Base-by-base conservation (phyloP, 2,888 invertebrate genomes). In the Prosopocoilus inquinatus region DNA sequence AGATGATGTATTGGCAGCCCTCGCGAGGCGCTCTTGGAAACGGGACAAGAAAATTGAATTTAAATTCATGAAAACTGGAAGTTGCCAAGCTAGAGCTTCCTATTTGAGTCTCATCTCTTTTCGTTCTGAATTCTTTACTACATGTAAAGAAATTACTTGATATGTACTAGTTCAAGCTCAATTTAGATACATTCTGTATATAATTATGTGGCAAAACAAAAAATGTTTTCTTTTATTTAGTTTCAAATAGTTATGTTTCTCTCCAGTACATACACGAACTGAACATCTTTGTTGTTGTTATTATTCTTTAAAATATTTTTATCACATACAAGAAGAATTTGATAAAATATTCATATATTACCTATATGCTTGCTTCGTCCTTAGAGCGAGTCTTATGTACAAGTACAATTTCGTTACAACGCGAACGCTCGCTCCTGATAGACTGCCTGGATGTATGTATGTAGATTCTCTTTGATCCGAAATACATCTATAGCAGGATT, bases 61-160 rank as follows among this genome's bases (percentile, higher is more conserved):
- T 73, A 74, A 74, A 74, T 74, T 74, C 73, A 73, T 73, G 73
- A 73, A 74, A 74, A 73, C 70, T 72, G 72, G 70, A 72, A 73
- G 73, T 72, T 70, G 71, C 70, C 67, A 70, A 61, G 62, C 60
- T 56, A 63, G 57, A 53, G 53, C 59, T 63, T 57, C 57, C 55
- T 59, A 55, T 58, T 55, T 55, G 55, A 49, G 20, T 53, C 46
- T 43, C 53, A 48, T 53, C 50, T 34, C 41, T 43, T 33, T 43
- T 12, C 46, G 46, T 46, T 33, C 12, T 12, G 32, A 15, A 15
- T 46, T 46, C 46, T 28, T n/a, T 28, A 46, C 12, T 16, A 32
- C 12, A 12, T 15, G 28, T 33, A 9, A 28, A 33, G 33, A 28
- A 46, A 46, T 46, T 46, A 12, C 46, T 46, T 46, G 20, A 12